Evolutionary conservation across 2,113 vertebrate genomes (phyloP), one percentile per base, ranked within the genome.

Genomic region (Chloropsis hardwickii): DNA sequence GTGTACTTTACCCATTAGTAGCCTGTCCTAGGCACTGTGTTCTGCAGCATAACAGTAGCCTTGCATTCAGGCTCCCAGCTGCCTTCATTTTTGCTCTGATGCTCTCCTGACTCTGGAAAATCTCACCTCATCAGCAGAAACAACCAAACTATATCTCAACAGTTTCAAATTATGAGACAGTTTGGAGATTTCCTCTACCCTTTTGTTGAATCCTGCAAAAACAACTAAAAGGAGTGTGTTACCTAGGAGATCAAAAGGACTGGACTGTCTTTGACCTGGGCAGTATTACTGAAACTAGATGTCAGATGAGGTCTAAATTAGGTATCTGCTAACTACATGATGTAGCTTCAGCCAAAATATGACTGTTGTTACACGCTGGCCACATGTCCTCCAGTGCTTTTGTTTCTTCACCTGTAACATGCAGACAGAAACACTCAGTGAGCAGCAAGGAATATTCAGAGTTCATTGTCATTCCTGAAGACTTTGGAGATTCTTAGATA

Each of bases 401-500:
- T 33, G 29, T 66, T 86, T 88, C 85, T 29, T 86, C 51, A 86
- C 45, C 65, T 81, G 24, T 61, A 71, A 77, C 33, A 71, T 4
- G 31, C 66, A 45, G 44, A 54, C 42, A 48, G 39, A 50, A 53
- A 28, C 48, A 54, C 45, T 47, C 31, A 85, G 42, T 62, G 14
- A 18, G 33, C 56, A 56, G 5, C 2, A 40, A 56, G 14, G 40
- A 56, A 14, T 31, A 58, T 0, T 61, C 29, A 69, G 70, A 78
- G 54, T 48, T 74, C 48, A 76, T 0, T 67, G 56, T 40, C 66
- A 58, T 81, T 67, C 56, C 60, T 64, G 65, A 81, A 81, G 51
- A 51, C 54, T 92, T 72, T 25, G 67, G 78, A 89, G 47, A 78
- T 66, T 86, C 60, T 47, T 44, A 56, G 47, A 85, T 60, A 65